Evolutionary conservation across 2,113 vertebrate genomes (phyloP), one percentile per base, ranked within the genome.

Genomic region (Cochlearius cochlearius): DNA sequence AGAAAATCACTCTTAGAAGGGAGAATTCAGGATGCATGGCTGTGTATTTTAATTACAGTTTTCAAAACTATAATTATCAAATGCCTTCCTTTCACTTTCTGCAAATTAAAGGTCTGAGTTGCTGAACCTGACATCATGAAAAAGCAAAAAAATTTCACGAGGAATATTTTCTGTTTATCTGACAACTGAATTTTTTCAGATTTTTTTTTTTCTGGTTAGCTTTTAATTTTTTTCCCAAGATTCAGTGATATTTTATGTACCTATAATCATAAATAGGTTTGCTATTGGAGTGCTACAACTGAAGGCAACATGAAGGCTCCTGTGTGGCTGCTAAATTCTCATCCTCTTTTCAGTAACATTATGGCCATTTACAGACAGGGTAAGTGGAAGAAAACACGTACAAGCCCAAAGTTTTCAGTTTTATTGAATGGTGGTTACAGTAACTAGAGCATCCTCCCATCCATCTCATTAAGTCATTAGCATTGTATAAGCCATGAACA

Each of bases 21-120:
- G 45, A 89, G 78, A 90, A 88, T 67, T 92, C 56, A 75, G 66
- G 56, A 75, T 88, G 26, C 43, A 67, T 79, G 29, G 38, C 38
- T 88, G 74, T 90, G 71, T 64, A 82, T 90, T 95, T 94, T 90
- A 94, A 88, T 88, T 68, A 72, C 1, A 47, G 43, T 76, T 94
- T 95, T 67, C 76, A 83, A 92, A 94, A 91, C 23, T 59, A 26
- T 55, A 47, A 58, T 83, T 94, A 79, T 83, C 75, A 86, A 86
- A 88, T 72, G 30, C 5, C 39, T 90, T 88, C 68, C 38, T 90
- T 90, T 82, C 20, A 64, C 49, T 92, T 95, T 17, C 58, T 68
- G 43, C 15, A 86, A 86, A 79, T 88, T 88, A 78, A 29, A 88
- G 34, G 43, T 79, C 67, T 88, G 79, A 88, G 41, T 36, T 83